These are phyloP conservation scores for Chrysina gloriosa DNA, from an alignment of 2,888 invertebrate species.

Conservation along the genomic window DNA sequence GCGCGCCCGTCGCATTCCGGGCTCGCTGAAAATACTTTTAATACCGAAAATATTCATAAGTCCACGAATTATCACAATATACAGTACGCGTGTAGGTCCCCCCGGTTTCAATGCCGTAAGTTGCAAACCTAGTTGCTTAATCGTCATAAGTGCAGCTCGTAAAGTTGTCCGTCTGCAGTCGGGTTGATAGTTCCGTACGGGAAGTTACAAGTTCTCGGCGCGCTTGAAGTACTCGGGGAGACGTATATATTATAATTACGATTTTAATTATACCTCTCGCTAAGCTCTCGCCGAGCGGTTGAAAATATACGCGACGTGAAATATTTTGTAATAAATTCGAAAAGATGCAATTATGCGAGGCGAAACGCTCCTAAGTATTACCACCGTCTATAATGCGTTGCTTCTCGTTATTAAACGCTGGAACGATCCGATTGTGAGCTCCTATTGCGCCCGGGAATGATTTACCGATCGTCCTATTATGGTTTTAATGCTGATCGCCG, in stretches of 20 bases:
- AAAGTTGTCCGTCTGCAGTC: not conserved
- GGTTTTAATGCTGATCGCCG: no score
- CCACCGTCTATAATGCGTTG: constrained; percentile 1
- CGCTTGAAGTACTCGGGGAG: constrained; percentile 7
- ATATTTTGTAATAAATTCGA: constrained; percentile 54
- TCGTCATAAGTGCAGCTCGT: no score
- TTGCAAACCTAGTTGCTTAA: no score
- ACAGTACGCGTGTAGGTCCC: not conserved
- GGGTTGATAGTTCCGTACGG: not conserved
- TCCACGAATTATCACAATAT: not conserved
- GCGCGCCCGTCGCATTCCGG: not conserved
- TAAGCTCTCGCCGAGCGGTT: constrained; percentile 51
- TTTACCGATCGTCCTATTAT: no score
- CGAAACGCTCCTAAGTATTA: constrained; percentile 40
- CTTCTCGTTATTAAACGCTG: not conserved
- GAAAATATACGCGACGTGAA: constrained; percentile 49
- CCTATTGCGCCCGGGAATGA: no score
- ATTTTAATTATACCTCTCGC: constrained; percentile 55
- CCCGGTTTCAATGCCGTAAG: not conserved
- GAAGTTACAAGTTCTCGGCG: not conserved
- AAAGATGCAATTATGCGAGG: constrained; percentile 51
- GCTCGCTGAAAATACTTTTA: constrained; percentile 7
- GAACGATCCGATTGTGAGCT: not conserved
- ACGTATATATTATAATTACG: constrained; percentile 54
- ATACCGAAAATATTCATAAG: constrained; percentile 28